Conservation (phyloP, 2,113 vertebrate genomes). For the Ctenomys sociabilis region DNA sequence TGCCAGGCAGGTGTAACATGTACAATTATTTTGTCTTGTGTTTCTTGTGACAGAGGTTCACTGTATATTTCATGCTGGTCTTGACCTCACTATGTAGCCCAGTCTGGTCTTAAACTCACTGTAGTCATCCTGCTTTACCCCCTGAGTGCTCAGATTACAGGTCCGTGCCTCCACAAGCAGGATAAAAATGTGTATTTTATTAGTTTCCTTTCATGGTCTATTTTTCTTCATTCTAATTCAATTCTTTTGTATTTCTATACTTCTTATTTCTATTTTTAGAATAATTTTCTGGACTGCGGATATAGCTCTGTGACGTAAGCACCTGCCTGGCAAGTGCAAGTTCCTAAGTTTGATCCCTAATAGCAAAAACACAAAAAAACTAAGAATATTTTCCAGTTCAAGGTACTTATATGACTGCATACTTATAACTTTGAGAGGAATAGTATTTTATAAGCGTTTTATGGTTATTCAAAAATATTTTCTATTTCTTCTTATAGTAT, state of each 20-base stretch:
- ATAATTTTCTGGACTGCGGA: too few relatives aligned
- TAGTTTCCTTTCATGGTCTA: neutral
- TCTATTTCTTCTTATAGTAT: neutral
- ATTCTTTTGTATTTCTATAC: neutral
- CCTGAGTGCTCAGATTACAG: neutral
- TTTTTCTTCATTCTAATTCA: neutral
- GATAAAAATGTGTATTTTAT: neutral
- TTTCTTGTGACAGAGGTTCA: neutral
- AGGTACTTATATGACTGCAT: neutral
- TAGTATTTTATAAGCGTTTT: neutral
- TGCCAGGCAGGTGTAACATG: too few relatives aligned
- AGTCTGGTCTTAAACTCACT: neutral
- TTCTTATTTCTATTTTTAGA: neutral
- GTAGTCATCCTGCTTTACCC: neutral
- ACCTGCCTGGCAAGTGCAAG: too few relatives aligned
- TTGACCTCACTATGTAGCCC: too few relatives aligned
- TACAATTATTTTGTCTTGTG: neutral
- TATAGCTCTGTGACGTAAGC: too few relatives aligned
- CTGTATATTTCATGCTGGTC: neutral
- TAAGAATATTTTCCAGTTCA: neutral
- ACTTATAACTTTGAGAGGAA: neutral
- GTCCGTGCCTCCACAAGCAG: neutral
- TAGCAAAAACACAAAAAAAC: too few relatives aligned
- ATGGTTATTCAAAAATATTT: neutral
- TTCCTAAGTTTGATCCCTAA: too few relatives aligned